Base-by-base conservation (phyloP, 2,113 vertebrate genomes). In the Sakesphorus luctuosus region DNA sequence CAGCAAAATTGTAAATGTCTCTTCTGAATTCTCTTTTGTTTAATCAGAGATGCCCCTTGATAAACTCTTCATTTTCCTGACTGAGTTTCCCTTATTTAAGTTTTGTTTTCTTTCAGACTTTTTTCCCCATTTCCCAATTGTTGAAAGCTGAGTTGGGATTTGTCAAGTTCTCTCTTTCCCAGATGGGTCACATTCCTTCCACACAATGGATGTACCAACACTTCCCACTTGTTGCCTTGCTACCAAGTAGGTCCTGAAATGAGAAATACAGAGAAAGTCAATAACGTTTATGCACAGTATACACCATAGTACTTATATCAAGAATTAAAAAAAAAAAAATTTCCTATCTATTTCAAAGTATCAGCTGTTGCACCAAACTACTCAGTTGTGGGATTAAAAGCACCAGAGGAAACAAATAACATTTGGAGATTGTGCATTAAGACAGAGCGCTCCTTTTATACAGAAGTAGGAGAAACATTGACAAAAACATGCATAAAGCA, bases 211-310 rank as follows among this genome's bases (percentile, higher is more conserved):
- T 83, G 71, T 20, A 66, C 55, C 74, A 94, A 44, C 47, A 87
- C 67, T 86, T 94, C 59, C 35, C 81, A 90, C 72, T 80, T 67
- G 62, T 29, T 83, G 78, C 67, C 59, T 90, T 91, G 78, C 82
- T 91, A 93, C 16, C 6, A 1, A 90, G 62, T 67, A 91, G 28
- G 59, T 80, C 90, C 96, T 97, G 94, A 91, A 97, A 97, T 73
- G 84, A 97, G 76, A 97, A 95, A 93, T 36, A 94, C 16, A 93
- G 62, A 91, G 29, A 46, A 73, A 83, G 47, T 86, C 63, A 90
- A 0, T 85, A 83, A 92, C 47, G 33, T 52, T 90, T 84, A 88
- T 33, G 65, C 40, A 88, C 7, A 74, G 10, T 19, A 73, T 50
- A 81, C 16, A 55, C 12, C n/a, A 81, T 10, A 67, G 10, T 49